Base-by-base conservation (phyloP, 2,888 invertebrate genomes). In the Furcula furcula region DNA sequence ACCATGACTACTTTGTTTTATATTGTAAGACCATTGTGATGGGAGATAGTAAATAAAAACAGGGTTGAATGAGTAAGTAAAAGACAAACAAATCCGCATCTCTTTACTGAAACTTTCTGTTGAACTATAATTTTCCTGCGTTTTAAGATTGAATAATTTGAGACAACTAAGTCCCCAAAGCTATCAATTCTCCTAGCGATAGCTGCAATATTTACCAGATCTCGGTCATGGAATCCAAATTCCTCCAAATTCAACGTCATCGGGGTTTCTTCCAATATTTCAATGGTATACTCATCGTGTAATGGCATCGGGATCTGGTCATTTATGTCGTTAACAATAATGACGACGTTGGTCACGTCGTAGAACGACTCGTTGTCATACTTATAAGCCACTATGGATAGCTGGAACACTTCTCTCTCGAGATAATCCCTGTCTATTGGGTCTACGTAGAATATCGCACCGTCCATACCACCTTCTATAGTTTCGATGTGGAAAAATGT, bases 221-320 rank as follows among this genome's bases (percentile, higher is more conserved):
- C 91, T 4, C 66, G 63, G 54, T 91, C 91, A 48, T 89, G 76
- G 28, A 91, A 90, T n/a, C 78, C 78, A 43, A 92, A 91, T 1
- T 82, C 65, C 7, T 83, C 57, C 39, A 91, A 85, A 41, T 76
- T 68, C 1, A 91, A 63, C 0, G 87, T 87, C 57, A 82, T 61
- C 5, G 89, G 82, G 2, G 82, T 91, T 56, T 90, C 91, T 65
- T 93, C 93, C 7, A 69, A 53, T 22, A 92, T 90, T 1, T 50
- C 39, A 3, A 90, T 68, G 4, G 29, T 36, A 38, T 85, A 81
- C 3, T 70, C 72, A 0, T 50, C 12, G 0, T 76, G 59, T 7
- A 79, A 55, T 0, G 92, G 90, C 48, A 61, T 55, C 0, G 95
- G 95, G 7, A 56, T 60, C 58, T 94, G 91, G 64, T 95, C 93